phyloP scores from a whole-genome alignment of 1,140 invertebrate species.

The Drosophila ohnishii region DNA sequence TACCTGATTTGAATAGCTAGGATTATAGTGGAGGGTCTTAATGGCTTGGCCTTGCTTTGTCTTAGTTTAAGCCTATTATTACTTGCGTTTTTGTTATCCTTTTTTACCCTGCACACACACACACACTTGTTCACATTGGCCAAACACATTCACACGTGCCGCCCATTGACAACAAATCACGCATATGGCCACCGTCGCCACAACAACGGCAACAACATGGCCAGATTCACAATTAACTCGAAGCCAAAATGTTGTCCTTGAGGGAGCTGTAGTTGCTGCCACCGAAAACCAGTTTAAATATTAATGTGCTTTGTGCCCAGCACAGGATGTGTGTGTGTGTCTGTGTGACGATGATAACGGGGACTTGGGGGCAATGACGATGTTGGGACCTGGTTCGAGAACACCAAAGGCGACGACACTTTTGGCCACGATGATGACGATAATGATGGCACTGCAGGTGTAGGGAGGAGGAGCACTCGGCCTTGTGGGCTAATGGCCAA shows the following conservation, averaged over 20 bases:
- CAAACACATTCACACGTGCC: conserved; percentile 55
- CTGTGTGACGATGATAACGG: conserved; percentile 32
- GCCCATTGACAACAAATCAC: conserved; percentile 71
- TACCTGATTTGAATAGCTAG: not conserved
- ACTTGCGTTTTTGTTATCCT: not conserved
- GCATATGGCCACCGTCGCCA: conserved; percentile 33
- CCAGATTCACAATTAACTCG: conserved; percentile 69
- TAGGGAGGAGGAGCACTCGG: not conserved
- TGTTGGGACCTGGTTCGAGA: conserved; percentile 40
- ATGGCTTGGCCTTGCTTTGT: not conserved
- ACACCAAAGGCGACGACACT: conserved; percentile 56
- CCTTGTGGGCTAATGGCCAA: conserved; percentile 61
- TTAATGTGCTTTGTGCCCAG: conserved; percentile 59
- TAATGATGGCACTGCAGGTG: conserved; percentile 30
- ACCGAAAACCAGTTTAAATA: conserved; percentile 67
- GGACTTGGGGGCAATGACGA: conserved; percentile 19
- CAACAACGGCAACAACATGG: conserved; percentile 23
- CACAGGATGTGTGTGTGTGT: conserved; percentile 37
- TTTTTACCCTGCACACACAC: conserved; percentile 5
- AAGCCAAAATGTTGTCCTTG: conserved; percentile 68
- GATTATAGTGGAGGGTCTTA: not conserved
- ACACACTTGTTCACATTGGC: too few species aligned
- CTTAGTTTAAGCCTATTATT: not conserved
- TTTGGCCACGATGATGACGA: conserved; percentile 35
- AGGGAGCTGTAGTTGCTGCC: conserved; percentile 31